These are phyloP conservation scores for Lepus timidus DNA, from an alignment of 2,113 vertebrate species.

Conservation along the genomic window DNA sequence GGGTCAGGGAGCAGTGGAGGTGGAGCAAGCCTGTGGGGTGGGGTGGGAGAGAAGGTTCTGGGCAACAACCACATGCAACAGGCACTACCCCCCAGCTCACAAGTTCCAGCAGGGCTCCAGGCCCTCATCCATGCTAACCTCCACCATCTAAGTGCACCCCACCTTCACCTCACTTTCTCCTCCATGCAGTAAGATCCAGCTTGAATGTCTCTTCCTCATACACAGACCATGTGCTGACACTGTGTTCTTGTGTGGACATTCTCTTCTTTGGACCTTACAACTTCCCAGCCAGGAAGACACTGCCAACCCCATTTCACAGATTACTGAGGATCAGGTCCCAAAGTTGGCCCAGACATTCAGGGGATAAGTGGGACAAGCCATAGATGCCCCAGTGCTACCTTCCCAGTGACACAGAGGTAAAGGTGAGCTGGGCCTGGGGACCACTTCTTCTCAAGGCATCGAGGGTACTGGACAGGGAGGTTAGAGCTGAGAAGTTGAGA, in stretches of 20 bases:
- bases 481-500: neutral
- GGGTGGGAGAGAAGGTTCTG: neutral
- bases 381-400: neutral
- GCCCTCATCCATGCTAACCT: neutral
- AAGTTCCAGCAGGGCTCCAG: neutral
- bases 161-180: neutral
- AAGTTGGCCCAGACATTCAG: neutral
- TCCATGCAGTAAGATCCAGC: neutral
- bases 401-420: neutral
- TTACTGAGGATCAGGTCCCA: neutral
- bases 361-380: neutral
- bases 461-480: neutral
- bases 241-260: too few relatives aligned
- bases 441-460: neutral
- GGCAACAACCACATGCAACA: fast-evolving
- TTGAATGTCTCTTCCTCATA: neutral
- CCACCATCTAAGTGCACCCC: neutral
- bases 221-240: fast-evolving
- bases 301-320: neutral
- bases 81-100: neutral
- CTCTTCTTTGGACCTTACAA: neutral
- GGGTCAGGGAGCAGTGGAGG: neutral
- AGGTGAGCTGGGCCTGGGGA: neutral
- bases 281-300: neutral
- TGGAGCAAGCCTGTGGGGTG: too few relatives aligned